These are phyloP conservation scores for Rhimphoctona megacephalus DNA, from an alignment of 2,888 invertebrate genomes.

Conservation along the genomic window DNA sequence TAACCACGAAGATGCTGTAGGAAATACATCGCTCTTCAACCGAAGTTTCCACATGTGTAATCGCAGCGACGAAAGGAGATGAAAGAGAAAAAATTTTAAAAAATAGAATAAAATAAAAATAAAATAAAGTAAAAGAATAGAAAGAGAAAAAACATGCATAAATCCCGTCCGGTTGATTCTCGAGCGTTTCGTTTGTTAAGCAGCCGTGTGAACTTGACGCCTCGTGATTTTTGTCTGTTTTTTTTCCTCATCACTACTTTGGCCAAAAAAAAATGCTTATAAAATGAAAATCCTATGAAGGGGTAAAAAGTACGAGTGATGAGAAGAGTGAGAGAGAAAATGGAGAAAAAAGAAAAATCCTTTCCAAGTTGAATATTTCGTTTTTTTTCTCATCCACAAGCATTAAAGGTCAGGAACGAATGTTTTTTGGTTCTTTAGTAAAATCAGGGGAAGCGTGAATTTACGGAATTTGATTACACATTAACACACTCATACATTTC, in stretches of 20 bases:
- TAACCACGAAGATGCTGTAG: slow-evolving; percentile 50
- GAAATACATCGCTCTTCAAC: slow-evolving; percentile 25
- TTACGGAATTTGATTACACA: slow-evolving; percentile 84
- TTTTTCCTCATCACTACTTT: neutral
- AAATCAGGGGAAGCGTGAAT: slow-evolving; percentile 72
- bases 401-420: slow-evolving; percentile 74
- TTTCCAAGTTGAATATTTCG: slow-evolving; percentile 5
- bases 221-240: slow-evolving; percentile 31
- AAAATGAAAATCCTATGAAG: slow-evolving; percentile 12
- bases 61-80: slow-evolving; percentile 22
- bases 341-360: slow-evolving; percentile 22
- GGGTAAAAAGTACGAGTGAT: neutral
- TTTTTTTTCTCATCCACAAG: slow-evolving; percentile 17
- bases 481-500: slow-evolving; percentile 84
- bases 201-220: slow-evolving; percentile 4
- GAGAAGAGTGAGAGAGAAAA: neutral
- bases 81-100: neutral
- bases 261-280: slow-evolving; percentile 1
- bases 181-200: slow-evolving; percentile 38
- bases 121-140: neutral
- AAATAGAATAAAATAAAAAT: slow-evolving; percentile 40
- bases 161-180: slow-evolving; percentile 49
- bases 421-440: slow-evolving; percentile 79
- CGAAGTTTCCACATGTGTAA: slow-evolving; percentile 26
- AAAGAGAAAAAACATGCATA: slow-evolving; percentile 37